Percentiles rank a stretch among this genome's conserved stretches.
These are phyloP conservation scores for Mimas tiliae DNA, from an alignment of 2,888 invertebrate species.

Conservation along the genomic window DNA sequence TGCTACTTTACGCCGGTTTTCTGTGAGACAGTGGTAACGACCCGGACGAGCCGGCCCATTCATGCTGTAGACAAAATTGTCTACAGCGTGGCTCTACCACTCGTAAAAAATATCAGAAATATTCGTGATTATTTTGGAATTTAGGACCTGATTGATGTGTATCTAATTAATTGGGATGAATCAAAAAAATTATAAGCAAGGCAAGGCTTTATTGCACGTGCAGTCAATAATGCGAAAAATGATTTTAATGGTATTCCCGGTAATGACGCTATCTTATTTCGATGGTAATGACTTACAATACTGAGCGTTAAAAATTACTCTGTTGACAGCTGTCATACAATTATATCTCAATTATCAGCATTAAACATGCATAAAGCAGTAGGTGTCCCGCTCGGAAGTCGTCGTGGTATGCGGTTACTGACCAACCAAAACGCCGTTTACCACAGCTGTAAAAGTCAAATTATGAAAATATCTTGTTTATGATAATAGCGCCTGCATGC, in stretches of 20 bases:
- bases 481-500: neutral
- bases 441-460: conserved; percentile 8
- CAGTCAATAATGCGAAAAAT: neutral
- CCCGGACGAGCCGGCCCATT: too few relatives aligned
- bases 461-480: conserved; percentile 11
- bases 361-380: conserved; percentile 37
- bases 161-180: neutral
- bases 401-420: conserved; percentile 7
- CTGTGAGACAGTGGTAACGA: too few relatives aligned
- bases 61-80: too few relatives aligned
- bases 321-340: conserved; percentile 32
- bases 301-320: conserved; percentile 32
- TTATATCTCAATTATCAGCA: conserved; percentile 39
- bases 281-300: conserved; percentile 24
- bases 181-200: too few relatives aligned
- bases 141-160: neutral
- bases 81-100: too few relatives aligned
- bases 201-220: neutral
- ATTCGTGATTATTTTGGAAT: neutral
- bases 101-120: conserved; percentile 1
- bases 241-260: conserved; percentile 2
- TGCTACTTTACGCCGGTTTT: too few relatives aligned
- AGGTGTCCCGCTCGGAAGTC: conserved; percentile 25
- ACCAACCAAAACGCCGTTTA: neutral
- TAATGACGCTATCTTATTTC: too few relatives aligned